Conservation (phyloP, 2,888 invertebrate genomes). For the Auanema sp. region DNA sequence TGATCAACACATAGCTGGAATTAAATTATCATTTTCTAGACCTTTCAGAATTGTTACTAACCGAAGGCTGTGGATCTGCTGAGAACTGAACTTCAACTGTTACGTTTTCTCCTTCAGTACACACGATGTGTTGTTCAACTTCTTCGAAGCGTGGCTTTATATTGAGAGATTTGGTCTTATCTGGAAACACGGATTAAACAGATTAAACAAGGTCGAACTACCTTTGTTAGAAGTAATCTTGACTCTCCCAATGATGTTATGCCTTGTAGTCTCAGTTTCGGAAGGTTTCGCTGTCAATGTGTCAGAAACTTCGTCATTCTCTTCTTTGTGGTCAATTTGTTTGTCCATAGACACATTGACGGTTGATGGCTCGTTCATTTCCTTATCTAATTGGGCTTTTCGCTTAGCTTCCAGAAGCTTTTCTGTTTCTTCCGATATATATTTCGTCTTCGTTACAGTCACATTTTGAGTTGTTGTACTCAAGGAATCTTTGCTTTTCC, state of each 20-base stretch:
- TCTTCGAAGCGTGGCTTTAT: not conserved
- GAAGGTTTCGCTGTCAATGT: not conserved
- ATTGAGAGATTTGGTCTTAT: not conserved
- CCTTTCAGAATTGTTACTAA: not conserved
- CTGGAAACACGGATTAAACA: too few species aligned
- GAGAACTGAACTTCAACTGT: not conserved
- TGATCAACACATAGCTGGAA: too few species aligned
- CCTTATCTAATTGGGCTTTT: constrained; percentile 1
- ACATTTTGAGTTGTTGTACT: not conserved
- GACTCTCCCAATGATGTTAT: too few species aligned
- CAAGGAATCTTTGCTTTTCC: too few species aligned
- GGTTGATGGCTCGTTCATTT: not conserved
- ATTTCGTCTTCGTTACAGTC: constrained; percentile 5
- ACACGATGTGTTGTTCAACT: not conserved
- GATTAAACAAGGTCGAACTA: too few species aligned
- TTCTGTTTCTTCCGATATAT: constrained; percentile 20
- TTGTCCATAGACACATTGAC: too few species aligned
- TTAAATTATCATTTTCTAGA: too few species aligned
- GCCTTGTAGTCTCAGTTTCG: not conserved
- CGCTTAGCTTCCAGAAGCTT: constrained; percentile 13
- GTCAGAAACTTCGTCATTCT: not conserved
- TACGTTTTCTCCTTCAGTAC: not conserved
- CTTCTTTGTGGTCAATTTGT: too few species aligned
- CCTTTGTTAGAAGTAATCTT: too few species aligned
- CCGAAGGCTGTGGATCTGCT: not conserved